These are phyloP conservation scores for Megaceryle alcyon DNA, from an alignment of 2,797 vertebrate species.

Conservation along the genomic window DNA sequence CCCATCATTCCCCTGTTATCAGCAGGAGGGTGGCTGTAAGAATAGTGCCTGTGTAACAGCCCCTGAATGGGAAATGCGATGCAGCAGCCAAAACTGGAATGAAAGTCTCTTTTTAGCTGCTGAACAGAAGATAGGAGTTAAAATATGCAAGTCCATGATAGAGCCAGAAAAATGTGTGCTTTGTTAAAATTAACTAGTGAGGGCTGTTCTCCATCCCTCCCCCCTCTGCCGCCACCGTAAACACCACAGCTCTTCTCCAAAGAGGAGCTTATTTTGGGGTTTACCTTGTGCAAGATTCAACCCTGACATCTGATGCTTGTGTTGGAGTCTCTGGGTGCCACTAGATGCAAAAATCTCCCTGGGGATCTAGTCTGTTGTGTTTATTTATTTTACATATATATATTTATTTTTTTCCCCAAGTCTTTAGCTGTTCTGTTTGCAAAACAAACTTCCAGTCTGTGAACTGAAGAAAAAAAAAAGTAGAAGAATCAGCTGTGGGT, in stretches of 20 bases:
- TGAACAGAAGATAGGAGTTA: constrained; percentile 65
- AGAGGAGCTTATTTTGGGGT: constrained; percentile 2
- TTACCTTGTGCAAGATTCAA: neutral
- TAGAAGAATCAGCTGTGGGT: accelerated
- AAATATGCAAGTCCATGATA: constrained; percentile 38
- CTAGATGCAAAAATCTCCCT: neutral
- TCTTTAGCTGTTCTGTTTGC: neutral
- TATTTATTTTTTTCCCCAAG: neutral
- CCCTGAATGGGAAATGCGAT: neutral
- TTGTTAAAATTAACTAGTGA: constrained; percentile 42
- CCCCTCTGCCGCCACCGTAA: neutral
- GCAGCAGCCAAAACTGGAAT: constrained; percentile 62
- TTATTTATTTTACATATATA: neutral
- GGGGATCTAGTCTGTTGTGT: neutral
- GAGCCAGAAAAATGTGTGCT: constrained; percentile 59
- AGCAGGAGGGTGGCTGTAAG: constrained; percentile 36
- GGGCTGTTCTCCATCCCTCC: constrained; percentile 51
- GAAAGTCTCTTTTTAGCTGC: constrained; percentile 75
- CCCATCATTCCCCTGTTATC: neutral
- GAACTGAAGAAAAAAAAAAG: neutral
- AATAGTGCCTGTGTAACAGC: constrained; percentile 64
- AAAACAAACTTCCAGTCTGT: neutral
- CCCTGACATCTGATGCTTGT: neutral
- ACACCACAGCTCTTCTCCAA: neutral
- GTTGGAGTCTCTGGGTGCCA: neutral